Evolutionary conservation across 2,888 invertebrate genomes (phyloP).

Genomic region (Lepas anatifera): DNA sequence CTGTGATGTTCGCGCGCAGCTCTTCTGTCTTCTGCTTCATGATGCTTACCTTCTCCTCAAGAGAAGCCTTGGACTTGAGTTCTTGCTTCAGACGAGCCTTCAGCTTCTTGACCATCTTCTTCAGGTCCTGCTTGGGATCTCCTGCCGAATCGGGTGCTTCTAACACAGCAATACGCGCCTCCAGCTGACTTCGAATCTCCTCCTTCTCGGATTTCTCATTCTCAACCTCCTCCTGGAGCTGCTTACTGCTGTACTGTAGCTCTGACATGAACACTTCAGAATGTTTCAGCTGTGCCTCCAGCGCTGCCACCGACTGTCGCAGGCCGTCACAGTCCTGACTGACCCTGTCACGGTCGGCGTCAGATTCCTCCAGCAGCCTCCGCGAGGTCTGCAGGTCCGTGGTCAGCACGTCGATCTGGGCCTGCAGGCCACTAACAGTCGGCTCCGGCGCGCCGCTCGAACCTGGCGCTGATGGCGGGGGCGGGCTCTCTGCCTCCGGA

Average conservation of each 20-base stretch:
- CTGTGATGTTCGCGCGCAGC: background rate
- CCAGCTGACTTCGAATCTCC: background rate
- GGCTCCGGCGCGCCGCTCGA: background rate
- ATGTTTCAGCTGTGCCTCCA: background rate
- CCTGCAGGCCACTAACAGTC: background rate
- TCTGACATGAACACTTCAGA: background rate
- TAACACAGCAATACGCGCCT: constrained; percentile 53
- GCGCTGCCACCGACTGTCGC: no score
- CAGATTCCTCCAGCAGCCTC: background rate
- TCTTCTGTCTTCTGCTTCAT: background rate
- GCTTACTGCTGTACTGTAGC: constrained; percentile 26
- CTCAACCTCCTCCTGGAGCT: constrained; percentile 56
- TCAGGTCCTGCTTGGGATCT: constrained; percentile 17
- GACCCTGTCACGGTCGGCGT: background rate
- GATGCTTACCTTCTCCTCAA: constrained; percentile 40
- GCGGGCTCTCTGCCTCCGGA: background rate
- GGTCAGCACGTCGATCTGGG: background rate
- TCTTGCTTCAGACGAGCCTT: constrained; percentile 38
- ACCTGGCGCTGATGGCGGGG: background rate
- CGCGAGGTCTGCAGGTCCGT: background rate
- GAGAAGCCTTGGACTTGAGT: constrained; percentile 44
- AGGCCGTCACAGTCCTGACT: background rate
- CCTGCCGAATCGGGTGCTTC: constrained; percentile 41
- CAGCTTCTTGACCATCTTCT: constrained; percentile 22
- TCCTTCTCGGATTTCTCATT: constrained; percentile 51